Percentiles rank a stretch among this genome's conserved stretches.
phyloP scores from a whole-genome alignment of 2,797 vertebrate species.

The Spheniscus humboldti region DNA sequence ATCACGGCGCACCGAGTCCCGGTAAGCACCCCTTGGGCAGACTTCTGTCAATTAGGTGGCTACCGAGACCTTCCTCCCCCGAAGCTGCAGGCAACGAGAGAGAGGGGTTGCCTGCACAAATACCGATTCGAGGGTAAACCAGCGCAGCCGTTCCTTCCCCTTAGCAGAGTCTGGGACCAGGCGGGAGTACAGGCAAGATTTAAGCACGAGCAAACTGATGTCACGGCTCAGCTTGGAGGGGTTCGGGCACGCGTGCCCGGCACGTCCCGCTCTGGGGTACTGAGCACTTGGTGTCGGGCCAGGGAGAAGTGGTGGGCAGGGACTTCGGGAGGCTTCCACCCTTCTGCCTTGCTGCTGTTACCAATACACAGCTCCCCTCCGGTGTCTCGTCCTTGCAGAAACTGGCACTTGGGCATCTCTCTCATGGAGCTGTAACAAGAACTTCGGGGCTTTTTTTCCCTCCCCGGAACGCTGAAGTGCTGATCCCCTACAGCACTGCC shows the following conservation, averaged over 20 bases:
- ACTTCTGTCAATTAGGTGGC: rapidly evolving
- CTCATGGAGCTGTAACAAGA: not conserved
- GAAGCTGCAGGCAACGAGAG: no score
- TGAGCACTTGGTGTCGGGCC: rapidly evolving
- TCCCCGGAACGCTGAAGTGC: not conserved
- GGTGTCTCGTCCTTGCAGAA: not conserved
- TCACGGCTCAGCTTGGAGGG: rapidly evolving
- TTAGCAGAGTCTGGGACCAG: not conserved
- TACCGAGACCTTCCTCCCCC: not conserved
- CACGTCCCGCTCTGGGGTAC: rapidly evolving
- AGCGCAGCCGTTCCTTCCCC: not conserved
- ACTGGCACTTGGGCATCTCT: not conserved
- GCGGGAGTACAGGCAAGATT: rapidly evolving
- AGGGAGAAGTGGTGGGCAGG: not conserved
- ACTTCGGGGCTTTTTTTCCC: not conserved
- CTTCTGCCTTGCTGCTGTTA: not conserved
- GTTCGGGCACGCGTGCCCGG: rapidly evolving
- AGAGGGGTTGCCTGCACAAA: not conserved
- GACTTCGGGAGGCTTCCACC: not conserved
- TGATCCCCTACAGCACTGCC: not conserved
- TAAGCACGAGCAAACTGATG: rapidly evolving
- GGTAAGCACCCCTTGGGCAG: not conserved
- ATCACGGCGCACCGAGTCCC: rapidly evolving
- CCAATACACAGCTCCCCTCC: no score
- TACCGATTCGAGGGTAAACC: rapidly evolving